A percentile compares a stretch with the other conserved stretches of the same genome.
Evolutionary conservation across 2,113 vertebrate genomes (phyloP).

Genomic region (Myotis davidii): DNA sequence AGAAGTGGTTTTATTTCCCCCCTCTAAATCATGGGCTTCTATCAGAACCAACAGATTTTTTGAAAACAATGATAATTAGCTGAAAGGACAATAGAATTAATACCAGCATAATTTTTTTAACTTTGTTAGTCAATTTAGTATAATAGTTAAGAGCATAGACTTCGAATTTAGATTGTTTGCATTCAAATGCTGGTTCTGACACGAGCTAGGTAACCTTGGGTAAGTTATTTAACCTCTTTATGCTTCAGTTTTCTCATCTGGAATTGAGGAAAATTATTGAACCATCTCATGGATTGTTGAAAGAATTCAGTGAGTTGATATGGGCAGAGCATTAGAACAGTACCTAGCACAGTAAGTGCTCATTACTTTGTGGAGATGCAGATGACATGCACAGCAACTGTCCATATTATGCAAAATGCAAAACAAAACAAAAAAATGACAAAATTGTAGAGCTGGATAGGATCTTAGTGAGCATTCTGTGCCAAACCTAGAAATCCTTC

Average conservation of each 20-base stretch:
- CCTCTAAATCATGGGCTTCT: neutral
- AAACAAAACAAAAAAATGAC: neutral
- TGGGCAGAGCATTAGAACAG: neutral
- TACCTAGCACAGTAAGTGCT: neutral
- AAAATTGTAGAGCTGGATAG: neutral
- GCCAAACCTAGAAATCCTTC: neutral
- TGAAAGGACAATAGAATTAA: slow-evolving; percentile 2
- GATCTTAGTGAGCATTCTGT: neutral
- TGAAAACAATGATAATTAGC: neutral
- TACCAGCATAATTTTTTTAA: neutral
- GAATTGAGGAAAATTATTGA: neutral
- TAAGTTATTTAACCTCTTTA: neutral
- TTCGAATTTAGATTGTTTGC: neutral
- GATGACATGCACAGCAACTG: neutral
- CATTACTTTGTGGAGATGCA: neutral
- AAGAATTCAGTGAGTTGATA: neutral
- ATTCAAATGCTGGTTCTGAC: neutral
- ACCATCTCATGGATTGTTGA: neutral
- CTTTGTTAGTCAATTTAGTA: neutral
- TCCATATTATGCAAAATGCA: neutral
- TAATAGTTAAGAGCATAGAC: neutral
- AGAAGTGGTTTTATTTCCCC: neutral
- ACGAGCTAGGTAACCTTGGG: neutral
- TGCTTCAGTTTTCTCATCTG: neutral
- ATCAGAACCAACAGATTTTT: slow-evolving; percentile 6